phyloP scores from a whole-genome alignment of 2,888 invertebrate genomes.

The Lottia scabra region DNA sequence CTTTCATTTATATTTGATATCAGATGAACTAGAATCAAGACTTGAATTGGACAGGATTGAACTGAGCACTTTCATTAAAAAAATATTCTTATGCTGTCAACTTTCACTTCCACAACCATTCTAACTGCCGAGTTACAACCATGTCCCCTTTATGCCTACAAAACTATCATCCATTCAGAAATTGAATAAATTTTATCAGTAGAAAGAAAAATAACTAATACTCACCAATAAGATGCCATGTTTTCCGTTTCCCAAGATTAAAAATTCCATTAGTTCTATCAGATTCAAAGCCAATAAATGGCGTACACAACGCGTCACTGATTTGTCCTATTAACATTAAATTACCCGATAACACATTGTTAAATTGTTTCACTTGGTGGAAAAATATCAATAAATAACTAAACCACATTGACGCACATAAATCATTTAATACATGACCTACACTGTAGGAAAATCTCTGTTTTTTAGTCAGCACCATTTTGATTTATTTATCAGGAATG shows the following conservation, averaged over 20 bases:
- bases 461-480: neutral
- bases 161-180: too few species aligned
- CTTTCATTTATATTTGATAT: too few species aligned
- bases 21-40: too few species aligned
- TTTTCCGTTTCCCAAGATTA: constrained; percentile 84
- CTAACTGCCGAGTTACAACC: too few species aligned
- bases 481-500: neutral
- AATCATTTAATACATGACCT: constrained; percentile 91
- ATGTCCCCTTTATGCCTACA: too few species aligned
- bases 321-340: constrained; percentile 82
- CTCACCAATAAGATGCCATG: constrained; percentile 90
- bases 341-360: constrained; percentile 60
- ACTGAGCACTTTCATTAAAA: too few species aligned
- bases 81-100: too few species aligned
- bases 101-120: too few species aligned
- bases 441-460: constrained; percentile 72
- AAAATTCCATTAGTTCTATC: constrained; percentile 76
- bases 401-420: constrained; percentile 95
- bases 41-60: too few species aligned
- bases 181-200: too few species aligned
- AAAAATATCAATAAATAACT: constrained; percentile 89
- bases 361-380: constrained; percentile 71
- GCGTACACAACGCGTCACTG: constrained; percentile 87
- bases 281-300: constrained; percentile 87
- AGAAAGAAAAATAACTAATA: constrained; percentile 23